Evolutionary conservation across 2,888 invertebrate genomes (phyloP).

Genomic region (Muschampia plurimacula): DNA sequence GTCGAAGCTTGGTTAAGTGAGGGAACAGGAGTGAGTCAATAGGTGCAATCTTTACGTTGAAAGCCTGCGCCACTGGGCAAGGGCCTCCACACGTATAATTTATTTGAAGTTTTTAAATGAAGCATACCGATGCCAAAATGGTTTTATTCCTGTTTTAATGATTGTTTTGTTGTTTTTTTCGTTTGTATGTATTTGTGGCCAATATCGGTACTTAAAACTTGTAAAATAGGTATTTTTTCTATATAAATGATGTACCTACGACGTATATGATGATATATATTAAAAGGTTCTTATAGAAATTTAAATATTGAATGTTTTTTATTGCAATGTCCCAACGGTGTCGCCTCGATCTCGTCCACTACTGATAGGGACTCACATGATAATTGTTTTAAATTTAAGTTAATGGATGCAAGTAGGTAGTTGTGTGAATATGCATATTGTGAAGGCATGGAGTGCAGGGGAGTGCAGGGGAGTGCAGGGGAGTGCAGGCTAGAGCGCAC

Average conservation of each 20-base stretch:
- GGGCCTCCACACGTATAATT: constrained; percentile 61
- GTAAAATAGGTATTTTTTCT: constrained; percentile 85
- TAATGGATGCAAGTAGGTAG: constrained; percentile 15
- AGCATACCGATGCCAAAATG: constrained; percentile 85
- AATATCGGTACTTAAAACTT: constrained; percentile 84
- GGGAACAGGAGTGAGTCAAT: constrained; percentile 81
- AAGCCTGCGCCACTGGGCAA: constrained; percentile 47
- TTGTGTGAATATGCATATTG: constrained; percentile 8
- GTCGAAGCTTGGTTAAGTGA: constrained; percentile 77
- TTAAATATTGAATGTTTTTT: constrained; percentile 78
- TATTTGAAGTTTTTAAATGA: constrained; percentile 51
- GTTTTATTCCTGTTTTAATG: constrained; percentile 85
- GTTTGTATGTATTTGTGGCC: constrained; percentile 85
- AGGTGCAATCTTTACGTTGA: constrained; percentile 77
- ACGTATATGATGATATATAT: constrained; percentile 76
- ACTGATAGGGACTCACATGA: constrained; percentile 27
- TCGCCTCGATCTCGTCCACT: constrained; percentile 30
- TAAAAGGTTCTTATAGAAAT: constrained; percentile 83
- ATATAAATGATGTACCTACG: constrained; percentile 84
- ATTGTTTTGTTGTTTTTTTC: constrained; percentile 82
- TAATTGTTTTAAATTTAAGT: constrained; percentile 24
- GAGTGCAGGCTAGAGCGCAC: not conserved
- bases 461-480: too few species aligned
- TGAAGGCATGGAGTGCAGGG: constrained; percentile 13
- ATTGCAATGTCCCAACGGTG: constrained; percentile 64